Evolutionary conservation across 2,888 invertebrate genomes (phyloP).

Genomic region (Exephanes ischioxanthus): DNA sequence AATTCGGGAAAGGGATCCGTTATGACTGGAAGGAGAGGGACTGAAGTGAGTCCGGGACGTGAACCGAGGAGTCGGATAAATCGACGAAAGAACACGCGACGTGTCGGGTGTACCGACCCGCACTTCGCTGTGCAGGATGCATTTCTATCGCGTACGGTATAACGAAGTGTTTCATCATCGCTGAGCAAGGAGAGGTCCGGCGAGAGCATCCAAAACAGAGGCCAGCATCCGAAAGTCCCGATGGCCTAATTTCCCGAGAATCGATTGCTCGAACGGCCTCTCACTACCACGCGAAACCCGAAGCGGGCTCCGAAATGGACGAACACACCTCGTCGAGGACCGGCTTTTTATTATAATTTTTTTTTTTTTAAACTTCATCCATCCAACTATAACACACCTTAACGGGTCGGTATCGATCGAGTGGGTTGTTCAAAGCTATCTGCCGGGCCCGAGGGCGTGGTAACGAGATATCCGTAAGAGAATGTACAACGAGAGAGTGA

Average conservation of each 20-base stretch:
- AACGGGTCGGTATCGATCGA: conserved; percentile 17
- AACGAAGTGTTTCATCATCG: conserved; percentile 34
- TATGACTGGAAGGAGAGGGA: conserved; percentile 24
- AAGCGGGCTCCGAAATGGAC: conserved; percentile 34
- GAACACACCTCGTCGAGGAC: conserved; percentile 4
- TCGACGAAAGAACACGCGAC: conserved; percentile 17
- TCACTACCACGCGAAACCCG: conserved; percentile 39
- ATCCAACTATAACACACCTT: conserved; percentile 17
- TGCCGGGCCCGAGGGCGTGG: neutral
- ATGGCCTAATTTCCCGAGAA: conserved; percentile 54
- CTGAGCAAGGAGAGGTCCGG: conserved; percentile 1
- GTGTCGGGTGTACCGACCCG: neutral
- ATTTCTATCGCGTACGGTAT: conserved; percentile 23
- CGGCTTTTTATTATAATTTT: conserved; percentile 34
- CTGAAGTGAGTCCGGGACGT: conserved; percentile 7
- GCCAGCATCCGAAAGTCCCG: conserved; percentile 50
- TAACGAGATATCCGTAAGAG: conserved; percentile 40
- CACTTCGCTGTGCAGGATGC: neutral
- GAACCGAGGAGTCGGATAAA: neutral
- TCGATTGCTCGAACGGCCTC: conserved; percentile 49
- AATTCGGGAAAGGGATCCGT: conserved; percentile 58
- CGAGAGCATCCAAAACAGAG: neutral
- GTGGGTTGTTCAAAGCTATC: conserved; percentile 2
- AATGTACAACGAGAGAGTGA: conserved; percentile 9
- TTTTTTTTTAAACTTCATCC: conserved; percentile 9